Evolutionary conservation across 2,797 vertebrate species (phyloP), one percentile per base, ranked within the genome.

Genomic region (Allobates femoralis): DNA sequence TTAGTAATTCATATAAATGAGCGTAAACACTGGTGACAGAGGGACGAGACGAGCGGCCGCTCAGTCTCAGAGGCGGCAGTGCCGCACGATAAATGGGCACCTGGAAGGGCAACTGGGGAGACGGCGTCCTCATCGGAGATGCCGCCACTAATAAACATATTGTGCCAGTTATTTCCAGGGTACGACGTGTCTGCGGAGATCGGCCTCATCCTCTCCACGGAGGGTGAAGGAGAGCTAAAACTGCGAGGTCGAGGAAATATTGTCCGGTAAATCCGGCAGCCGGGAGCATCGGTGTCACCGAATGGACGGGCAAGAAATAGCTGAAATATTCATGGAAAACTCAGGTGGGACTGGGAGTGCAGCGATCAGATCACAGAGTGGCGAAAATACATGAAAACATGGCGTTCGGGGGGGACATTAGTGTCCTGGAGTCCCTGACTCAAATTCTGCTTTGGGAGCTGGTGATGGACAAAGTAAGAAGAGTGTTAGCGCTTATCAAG

Each of bases 21-120:
- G 88, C 90, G 89, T 94, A 94, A 95, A 93, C 91, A 91, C 91
- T 93, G 91, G 91, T 91, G 94, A 94, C 94, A 94, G 90, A 92
- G 86, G 93, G 92, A 91, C 91, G 90, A 94, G 93, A 92, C 83
- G 77, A 89, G 81, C 77, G 76, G 75, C 62, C 30, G 55, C 30
- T 18, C 12, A 46, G 8, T 79, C 37, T 73, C 53, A 62, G 53
- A 71, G 34, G 76, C 12, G 2, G 30, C 21, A 37, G 18, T n/a
- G 5, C 55, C 3, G 51, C 21, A 53, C 55, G 16, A 5, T n/a
- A 81, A 30, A 23, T 74, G 41, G 58, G 19, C 67, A 73, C 37
- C 19, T 80, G 66, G 18, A 51, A 2, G 18, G 50, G 14, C 8
- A 26, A n/a, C 58, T 41, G 51, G n/a, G 53, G 30, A 73, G 26